Percentiles rank a stretch among this genome's conserved stretches.
Conservation (phyloP, 2,797 vertebrate genomes). For the Parotocinclus haroldoi region DNA sequence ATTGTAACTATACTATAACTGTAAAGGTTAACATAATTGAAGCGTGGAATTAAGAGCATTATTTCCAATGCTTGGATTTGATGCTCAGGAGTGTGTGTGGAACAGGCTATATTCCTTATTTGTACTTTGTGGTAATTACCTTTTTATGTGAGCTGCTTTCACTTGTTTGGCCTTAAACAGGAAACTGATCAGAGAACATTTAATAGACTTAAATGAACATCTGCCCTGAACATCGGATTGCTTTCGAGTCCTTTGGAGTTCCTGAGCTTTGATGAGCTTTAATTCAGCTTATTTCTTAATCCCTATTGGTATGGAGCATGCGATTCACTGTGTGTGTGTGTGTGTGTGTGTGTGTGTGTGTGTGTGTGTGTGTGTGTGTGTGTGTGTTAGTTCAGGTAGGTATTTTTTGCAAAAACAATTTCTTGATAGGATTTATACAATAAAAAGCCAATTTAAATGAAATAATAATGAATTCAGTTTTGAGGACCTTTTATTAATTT, state of each 20-base stretch:
- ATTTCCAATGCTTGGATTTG: too few species aligned
- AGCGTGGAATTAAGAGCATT: too few species aligned
- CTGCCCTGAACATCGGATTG: constrained; percentile 36
- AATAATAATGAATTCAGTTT: too few species aligned
- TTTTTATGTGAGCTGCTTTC: constrained; percentile 43
- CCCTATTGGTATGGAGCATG: constrained; percentile 25
- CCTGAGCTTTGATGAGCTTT: constrained; percentile 29
- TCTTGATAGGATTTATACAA: too few species aligned
- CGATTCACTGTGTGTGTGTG: neutral
- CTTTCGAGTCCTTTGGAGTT: constrained; percentile 25
- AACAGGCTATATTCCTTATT: constrained; percentile 16
- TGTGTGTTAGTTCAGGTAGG: too few species aligned
- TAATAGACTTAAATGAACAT: constrained; percentile 40
- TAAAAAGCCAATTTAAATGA: too few species aligned
- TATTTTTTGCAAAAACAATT: too few species aligned
- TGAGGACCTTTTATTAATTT: too few species aligned
- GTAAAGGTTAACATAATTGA: too few species aligned
- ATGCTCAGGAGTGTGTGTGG: too few species aligned
- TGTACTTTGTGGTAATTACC: constrained; percentile 40
- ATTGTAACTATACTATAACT: too few species aligned
- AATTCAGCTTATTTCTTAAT: constrained; percentile 36
- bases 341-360: constrained; percentile 8
- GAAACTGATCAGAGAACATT: constrained; percentile 45
- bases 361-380: too few species aligned
- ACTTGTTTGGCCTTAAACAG: constrained; percentile 41